Evolutionary conservation across 2,113 vertebrate genomes (phyloP), one percentile per base, ranked within the genome.

Genomic region (Asarcornis scutulata): DNA sequence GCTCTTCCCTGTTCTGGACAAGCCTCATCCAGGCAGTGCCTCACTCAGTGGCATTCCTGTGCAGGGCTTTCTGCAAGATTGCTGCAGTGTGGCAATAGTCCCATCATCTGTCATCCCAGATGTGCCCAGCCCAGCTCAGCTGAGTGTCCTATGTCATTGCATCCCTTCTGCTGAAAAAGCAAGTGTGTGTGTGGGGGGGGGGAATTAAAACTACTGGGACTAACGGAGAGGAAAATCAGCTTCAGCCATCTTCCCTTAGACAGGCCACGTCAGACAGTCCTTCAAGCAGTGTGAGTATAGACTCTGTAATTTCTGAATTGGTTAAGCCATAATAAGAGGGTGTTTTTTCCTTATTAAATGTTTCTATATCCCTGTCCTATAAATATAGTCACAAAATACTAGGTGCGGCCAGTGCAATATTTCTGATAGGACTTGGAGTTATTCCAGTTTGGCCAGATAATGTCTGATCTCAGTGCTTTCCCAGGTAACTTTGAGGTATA

Each of bases 381-480:
- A 91, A 97, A 94, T 83, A 74, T 13, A 80, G 46, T 67, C 32
- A 32, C 59, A 95, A 95, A 96, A 85, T 71, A 55, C 31, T 78
- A 71, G 46, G 52, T 94, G 52, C 2, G 5, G 46, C 38, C 52
- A 38, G 34, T 63, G 27, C 46, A 81, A 27, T 85, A 36, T 32
- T 40, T 80, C 87, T 91, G 36, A 42, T 32, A 69, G 46, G 42
- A 71, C 48, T 26, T 76, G 56, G 79, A 81, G 32, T 75, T 88
- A 62, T 91, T 81, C 46, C 50, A 52, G 5, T 90, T 77, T 68
- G 68, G 42, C 42, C 32, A n/a, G 72, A 42, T 83, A 36, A 73
- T 42, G n/a, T 42, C 67, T 63, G 46, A 74, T 83, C 59, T 10
- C 32, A 79, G 3, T 29, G 36, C 29, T 89, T 83, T 94, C 36